Conservation (phyloP, 2,113 vertebrate genomes). For the Arenaria interpres region DNA sequence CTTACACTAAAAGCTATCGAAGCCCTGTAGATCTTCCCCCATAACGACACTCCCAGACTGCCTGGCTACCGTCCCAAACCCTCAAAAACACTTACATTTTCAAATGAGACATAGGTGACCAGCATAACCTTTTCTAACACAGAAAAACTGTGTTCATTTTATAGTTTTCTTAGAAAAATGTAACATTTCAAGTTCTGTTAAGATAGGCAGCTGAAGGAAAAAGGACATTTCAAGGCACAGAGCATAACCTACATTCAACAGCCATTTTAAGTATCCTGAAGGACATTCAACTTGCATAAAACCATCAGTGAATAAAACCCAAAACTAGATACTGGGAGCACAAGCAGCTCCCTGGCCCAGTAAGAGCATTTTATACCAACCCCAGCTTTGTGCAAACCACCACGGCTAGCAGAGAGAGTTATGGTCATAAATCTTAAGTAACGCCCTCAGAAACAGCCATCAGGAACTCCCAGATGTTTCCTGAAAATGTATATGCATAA, state of each 20-base stretch:
- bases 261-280: background rate
- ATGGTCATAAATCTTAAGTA: background rate
- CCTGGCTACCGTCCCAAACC: background rate
- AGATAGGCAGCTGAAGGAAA: background rate
- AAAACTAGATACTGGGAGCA: background rate
- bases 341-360: background rate
- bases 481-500: background rate
- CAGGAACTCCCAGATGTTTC: background rate
- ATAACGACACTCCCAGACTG: background rate
- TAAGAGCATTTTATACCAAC: background rate
- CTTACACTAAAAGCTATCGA: background rate
- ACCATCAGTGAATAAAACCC: background rate
- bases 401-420: background rate
- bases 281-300: background rate
- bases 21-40: background rate
- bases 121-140: conserved; percentile 3
- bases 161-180: conserved; percentile 41
- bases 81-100: background rate
- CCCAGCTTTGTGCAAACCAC: background rate
- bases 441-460: background rate
- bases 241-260: background rate
- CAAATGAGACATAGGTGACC: conserved; percentile 20
- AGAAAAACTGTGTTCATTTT: conserved; percentile 28
- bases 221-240: conserved; percentile 33
- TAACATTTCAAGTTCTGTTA: conserved; percentile 12